Evolutionary conservation across 2,888 invertebrate species (phyloP).

Genomic region (Ichneumon xanthorius): DNA sequence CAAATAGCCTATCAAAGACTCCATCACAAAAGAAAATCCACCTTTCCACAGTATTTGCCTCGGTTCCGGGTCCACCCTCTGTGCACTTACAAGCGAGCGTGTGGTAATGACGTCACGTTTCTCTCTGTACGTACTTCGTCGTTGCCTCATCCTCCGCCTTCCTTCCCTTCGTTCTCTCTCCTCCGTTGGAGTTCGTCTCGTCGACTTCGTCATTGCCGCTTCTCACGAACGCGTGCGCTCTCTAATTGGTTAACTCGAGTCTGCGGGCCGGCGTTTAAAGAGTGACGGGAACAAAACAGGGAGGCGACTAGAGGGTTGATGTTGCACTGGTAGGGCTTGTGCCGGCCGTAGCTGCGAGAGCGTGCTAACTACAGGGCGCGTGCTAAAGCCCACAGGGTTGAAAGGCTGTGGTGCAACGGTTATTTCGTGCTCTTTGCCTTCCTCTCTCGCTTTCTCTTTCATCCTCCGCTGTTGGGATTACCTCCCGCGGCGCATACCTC

Average conservation of each 20-base stretch:
- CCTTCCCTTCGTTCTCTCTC: conserved; percentile 10
- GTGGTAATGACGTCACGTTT: conserved; percentile 59
- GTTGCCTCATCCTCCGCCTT: not conserved
- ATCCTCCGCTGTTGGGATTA: conserved; percentile 9
- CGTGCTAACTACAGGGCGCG: conserved; percentile 66
- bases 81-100: conserved; percentile 3
- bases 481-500: not conserved
- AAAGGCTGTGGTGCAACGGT: conserved; percentile 47
- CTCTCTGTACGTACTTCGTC: conserved; percentile 28
- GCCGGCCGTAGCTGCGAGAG: conserved; percentile 29
- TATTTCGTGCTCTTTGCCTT: conserved; percentile 50
- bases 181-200: conserved; percentile 27
- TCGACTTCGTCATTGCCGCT: conserved; percentile 64
- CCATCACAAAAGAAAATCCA: not conserved
- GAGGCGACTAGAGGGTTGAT: conserved; percentile 11
- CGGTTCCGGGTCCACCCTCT: not conserved
- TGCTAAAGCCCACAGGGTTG: conserved; percentile 33
- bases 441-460: conserved; percentile 6
- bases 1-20: not conserved
- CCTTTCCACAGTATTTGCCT: not conserved
- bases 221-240: conserved; percentile 64
- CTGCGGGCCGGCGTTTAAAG: conserved; percentile 62
- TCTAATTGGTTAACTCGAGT: conserved; percentile 70
- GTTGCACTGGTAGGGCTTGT: not conserved
- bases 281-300: conserved; percentile 63